Evolutionary conservation across 2,113 vertebrate species (phyloP), one percentile per base, ranked within the genome.

Genomic region (Eulemur rufifrons): DNA sequence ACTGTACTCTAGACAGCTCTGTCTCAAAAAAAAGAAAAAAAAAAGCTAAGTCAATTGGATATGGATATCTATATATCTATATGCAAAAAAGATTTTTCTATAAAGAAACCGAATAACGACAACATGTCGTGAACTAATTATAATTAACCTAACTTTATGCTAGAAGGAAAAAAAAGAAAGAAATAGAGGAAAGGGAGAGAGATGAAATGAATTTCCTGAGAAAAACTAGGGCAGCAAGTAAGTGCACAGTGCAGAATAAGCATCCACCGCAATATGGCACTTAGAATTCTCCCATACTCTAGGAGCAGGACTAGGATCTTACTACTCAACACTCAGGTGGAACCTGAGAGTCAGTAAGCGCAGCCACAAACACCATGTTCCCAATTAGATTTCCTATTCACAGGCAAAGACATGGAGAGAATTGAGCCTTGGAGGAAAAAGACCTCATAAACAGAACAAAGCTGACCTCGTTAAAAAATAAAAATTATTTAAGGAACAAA

Each of bases 201-300:
- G 78, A 95, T 81, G 76, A 96, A 98, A 96, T 95, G 68, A 32
- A 83, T 84, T 96, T 88, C 54, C 37, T 85, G 34, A 92, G 54
- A 42, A 45, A 12, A 50, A 90, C 50, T 13, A 27, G 21, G 69
- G 10, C 21, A 68, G 27, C 77, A 32, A 73, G 34, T 82, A n/a
- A 56, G 59, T 25, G 11, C 27, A 6, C 29, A 23, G 2, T 77
- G 23, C 29, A 92, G 39, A 50, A 11, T 63, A 64, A 39, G 12
- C 9, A 39, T 14, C 23, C 11, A 63, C 6, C 23, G 23, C 68
- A 68, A 23, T 66, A 64, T n/a, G 76, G 39, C 47, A 86, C 21
- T 29, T 52, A 6, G 29, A 56, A 73, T 39, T 86, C 37, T 77
- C 47, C 25, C 34, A 59, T 39, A 59, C 42, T 61, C 59, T 8